Percentiles rank a stretch among this genome's conserved stretches.
Conservation (phyloP, 2,797 vertebrate species). For the Orestias chungarensis region DNA sequence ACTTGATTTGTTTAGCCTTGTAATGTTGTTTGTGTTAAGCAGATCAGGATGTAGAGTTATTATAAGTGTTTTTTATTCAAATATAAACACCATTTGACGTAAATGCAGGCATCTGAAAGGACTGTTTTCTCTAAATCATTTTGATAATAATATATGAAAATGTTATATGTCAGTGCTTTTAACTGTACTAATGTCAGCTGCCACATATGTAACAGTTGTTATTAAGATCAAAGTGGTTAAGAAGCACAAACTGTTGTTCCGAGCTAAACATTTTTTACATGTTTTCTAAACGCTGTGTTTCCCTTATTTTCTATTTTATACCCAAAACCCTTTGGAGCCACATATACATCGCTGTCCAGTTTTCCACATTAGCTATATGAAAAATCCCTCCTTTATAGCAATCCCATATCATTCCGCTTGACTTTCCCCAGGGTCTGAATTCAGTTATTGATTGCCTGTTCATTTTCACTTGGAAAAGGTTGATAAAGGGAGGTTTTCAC, state of each 20-base stretch:
- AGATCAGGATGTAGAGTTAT: slow-evolving; percentile 28
- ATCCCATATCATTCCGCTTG: slow-evolving; percentile 93
- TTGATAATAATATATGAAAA: not conserved
- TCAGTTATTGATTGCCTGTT: slow-evolving; percentile 93
- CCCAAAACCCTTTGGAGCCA: slow-evolving; percentile 79
- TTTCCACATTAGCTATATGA: slow-evolving; percentile 88
- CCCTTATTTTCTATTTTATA: slow-evolving; percentile 67
- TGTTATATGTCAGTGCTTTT: not conserved
- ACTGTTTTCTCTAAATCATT: not conserved
- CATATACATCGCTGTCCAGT: slow-evolving; percentile 87
- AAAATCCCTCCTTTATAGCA: slow-evolving; percentile 86
- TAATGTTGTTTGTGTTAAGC: slow-evolving; percentile 29
- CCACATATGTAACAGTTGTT: not conserved
- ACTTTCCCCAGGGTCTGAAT: slow-evolving; percentile 95
- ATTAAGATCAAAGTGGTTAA: slow-evolving; percentile 5
- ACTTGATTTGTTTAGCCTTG: slow-evolving; percentile 59
- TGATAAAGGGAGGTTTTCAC: slow-evolving; percentile 99
- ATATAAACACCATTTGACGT: not conserved
- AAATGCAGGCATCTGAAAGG: not conserved
- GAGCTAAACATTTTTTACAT: slow-evolving; percentile 43
- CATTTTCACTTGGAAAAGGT: slow-evolving; percentile 96
- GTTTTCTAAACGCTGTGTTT: slow-evolving; percentile 72
- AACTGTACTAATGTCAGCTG: not conserved
- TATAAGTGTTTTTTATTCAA: slow-evolving; percentile 11
- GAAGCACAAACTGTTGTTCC: not conserved